Percentiles rank a stretch among this genome's conserved stretches.
phyloP scores from a whole-genome alignment of 2,113 vertebrate species.

The Marmota flaviventris region DNA sequence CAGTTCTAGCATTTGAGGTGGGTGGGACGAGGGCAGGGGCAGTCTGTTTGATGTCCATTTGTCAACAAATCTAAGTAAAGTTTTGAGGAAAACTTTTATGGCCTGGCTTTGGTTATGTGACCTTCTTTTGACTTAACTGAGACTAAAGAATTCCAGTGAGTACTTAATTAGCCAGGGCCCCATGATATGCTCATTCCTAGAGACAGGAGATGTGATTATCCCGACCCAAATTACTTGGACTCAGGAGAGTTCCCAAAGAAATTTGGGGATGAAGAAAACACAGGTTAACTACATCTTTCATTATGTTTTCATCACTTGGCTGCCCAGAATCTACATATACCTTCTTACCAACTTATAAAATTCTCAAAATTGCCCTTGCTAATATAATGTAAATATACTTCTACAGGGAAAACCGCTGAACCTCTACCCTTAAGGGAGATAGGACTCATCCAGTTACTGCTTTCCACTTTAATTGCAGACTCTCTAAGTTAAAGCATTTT shows the following conservation, averaged over 20 bases:
- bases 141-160: neutral
- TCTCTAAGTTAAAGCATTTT: neutral
- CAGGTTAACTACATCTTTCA: neutral
- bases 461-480: neutral
- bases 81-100: neutral
- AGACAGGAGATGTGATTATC: neutral
- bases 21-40: too few relatives aligned
- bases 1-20: neutral
- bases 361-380: neutral
- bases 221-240: neutral
- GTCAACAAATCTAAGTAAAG: neutral
- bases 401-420: neutral
- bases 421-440: neutral
- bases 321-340: neutral
- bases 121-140: neutral
- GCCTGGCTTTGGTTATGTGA: neutral
- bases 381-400: neutral
- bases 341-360: conserved; percentile 14
- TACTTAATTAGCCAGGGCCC: neutral
- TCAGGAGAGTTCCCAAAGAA: neutral
- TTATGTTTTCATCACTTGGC: neutral
- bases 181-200: neutral
- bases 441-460: neutral
- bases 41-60: neutral
- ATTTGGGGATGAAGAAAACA: neutral